Percentiles rank a stretch among this genome's conserved stretches.
Evolutionary conservation across 2,888 invertebrate species (phyloP).

Genomic region (Tricholauxania praeusta): DNA sequence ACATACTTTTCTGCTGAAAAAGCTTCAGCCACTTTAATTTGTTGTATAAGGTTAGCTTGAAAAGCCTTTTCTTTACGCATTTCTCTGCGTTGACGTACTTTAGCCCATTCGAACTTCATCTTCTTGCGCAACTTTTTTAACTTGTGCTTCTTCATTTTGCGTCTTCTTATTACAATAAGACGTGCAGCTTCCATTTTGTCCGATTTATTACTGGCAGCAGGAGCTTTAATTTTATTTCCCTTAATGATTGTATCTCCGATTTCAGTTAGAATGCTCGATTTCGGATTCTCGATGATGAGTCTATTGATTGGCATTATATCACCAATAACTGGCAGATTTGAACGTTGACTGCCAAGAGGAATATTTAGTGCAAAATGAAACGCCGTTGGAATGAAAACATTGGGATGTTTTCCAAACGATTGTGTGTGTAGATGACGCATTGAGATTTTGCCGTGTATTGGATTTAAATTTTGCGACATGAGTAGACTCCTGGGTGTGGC

Average conservation of each 20-base stretch:
- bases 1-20: constrained; percentile 84
- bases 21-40: constrained; percentile 79
- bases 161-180: constrained; percentile 80
- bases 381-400: constrained; percentile 9
- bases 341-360: constrained; percentile 37
- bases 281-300: constrained; percentile 58
- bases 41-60: constrained; percentile 76
- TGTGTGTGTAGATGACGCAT: constrained; percentile 42
- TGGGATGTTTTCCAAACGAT: constrained; percentile 3
- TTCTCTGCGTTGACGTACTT: constrained; percentile 78
- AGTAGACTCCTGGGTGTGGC: constrained; percentile 43
- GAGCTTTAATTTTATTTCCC: constrained; percentile 48
- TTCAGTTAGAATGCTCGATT: constrained; percentile 56
- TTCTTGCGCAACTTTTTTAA: constrained; percentile 81
- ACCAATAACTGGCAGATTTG: constrained; percentile 46
- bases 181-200: constrained; percentile 79
- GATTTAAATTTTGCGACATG: constrained; percentile 5
- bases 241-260: constrained; percentile 57
- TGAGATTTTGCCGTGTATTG: background rate
- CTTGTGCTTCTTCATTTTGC: constrained; percentile 91
- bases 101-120: constrained; percentile 83
- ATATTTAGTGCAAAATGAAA: background rate
- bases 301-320: constrained; percentile 48
- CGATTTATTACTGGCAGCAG: constrained; percentile 55
- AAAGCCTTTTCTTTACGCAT: constrained; percentile 82